Conservation (phyloP, 2,888 invertebrate species). For the Lycaena phlaeas region DNA sequence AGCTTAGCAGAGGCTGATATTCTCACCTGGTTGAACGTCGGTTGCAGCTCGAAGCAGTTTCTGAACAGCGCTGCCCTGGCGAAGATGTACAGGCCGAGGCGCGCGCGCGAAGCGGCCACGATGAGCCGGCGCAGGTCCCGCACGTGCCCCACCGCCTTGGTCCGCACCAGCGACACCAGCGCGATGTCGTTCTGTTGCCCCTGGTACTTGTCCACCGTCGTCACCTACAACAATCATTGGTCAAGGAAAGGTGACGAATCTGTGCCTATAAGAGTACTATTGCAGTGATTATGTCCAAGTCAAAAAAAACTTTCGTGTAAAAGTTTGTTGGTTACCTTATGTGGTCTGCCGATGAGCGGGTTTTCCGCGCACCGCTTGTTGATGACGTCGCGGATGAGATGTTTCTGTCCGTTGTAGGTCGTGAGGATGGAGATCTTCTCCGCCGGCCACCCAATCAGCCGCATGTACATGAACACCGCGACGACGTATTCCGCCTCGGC, state of each 20-base stretch:
- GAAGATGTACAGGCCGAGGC: constrained; percentile 96
- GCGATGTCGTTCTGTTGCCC: constrained; percentile 99
- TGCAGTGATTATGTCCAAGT: no score
- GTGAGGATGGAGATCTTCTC: constrained; percentile 97
- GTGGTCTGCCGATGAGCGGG: constrained; percentile 93
- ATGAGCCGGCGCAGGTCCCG: constrained; percentile 96
- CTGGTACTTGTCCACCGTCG: constrained; percentile 99
- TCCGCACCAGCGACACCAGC: constrained; percentile 94
- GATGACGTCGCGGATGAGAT: constrained; percentile 96
- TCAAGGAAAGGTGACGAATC: no score
- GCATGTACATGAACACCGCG: constrained; percentile 98
- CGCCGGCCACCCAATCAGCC: constrained; percentile 96
- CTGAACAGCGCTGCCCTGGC: constrained; percentile 93
- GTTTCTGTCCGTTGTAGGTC: constrained; percentile 99
- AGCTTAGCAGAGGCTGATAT: no score
- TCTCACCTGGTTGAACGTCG: constrained; percentile 90
- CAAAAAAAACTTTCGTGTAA: neutral
- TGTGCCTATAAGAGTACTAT: no score
- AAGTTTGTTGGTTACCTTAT: constrained; percentile 83
- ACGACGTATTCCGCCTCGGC: constrained; percentile 96
- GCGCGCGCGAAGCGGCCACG: constrained; percentile 97
- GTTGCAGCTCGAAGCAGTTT: constrained; percentile 97
- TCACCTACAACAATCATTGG: constrained; percentile 65
- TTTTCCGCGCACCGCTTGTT: constrained; percentile 94
- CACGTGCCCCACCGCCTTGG: constrained; percentile 97